Percentiles rank a stretch among this genome's conserved stretches.
These are phyloP conservation scores for Chlorodrepanis virens DNA, from an alignment of 2,113 vertebrate genomes.

Conservation along the genomic window DNA sequence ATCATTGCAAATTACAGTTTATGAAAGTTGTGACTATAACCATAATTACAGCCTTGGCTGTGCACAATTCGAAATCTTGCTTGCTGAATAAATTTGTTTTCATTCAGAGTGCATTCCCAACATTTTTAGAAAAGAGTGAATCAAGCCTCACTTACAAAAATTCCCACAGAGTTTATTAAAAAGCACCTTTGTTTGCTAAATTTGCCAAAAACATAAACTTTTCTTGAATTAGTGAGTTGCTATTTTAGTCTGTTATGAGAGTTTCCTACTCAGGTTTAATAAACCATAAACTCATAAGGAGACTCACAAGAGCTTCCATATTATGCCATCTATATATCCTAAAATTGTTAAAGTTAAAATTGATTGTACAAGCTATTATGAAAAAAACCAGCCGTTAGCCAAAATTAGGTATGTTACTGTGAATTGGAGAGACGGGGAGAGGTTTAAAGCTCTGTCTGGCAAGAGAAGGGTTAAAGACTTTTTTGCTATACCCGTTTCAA, in stretches of 20 bases:
- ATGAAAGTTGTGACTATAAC: constrained; percentile 10
- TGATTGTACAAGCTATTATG: not conserved
- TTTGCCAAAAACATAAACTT: constrained; percentile 28
- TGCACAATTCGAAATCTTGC: constrained; percentile 12
- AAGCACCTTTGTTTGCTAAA: constrained; percentile 34
- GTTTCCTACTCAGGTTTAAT: constrained; percentile 15
- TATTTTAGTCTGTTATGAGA: not conserved
- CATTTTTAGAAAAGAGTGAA: constrained; percentile 15
- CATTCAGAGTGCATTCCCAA: not conserved
- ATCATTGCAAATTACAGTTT: constrained; percentile 35
- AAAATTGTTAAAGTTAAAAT: not conserved
- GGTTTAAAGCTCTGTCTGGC: constrained; percentile 67
- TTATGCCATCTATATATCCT: not conserved
- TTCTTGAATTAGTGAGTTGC: not conserved
- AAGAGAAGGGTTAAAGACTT: constrained; percentile 81
- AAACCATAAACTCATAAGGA: not conserved
- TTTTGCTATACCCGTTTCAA: constrained; percentile 86
- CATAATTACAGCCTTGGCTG: constrained; percentile 11
- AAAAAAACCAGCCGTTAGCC: not conserved
- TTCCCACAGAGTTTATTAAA: constrained; percentile 17
- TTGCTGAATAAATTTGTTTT: constrained; percentile 55
- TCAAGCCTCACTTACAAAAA: not conserved
- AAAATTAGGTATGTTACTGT: constrained; percentile 19
- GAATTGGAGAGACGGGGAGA: not conserved
- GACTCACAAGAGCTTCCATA: not conserved